Base-by-base conservation (phyloP, 2,888 invertebrate species). In the Lycia hirtaria region DNA sequence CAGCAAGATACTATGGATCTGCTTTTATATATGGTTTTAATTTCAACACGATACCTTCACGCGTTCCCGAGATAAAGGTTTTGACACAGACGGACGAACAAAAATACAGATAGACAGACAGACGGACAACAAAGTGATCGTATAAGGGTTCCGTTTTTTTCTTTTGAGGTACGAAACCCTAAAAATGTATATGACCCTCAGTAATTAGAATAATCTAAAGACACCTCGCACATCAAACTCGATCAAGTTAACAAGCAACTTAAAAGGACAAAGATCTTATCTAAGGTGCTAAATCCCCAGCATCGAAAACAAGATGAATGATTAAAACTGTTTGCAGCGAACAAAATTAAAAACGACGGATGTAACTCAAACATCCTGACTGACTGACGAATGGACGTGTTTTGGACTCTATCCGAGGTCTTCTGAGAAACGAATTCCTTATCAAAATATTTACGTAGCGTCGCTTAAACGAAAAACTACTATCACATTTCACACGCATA, bases 341-440 rank as follows among this genome's bases (percentile, higher is more conserved):
- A 45, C 22, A 33, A 22, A 9, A 45, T 45, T 30, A 32, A 30
- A 45, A 6, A 20, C 22, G 45, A 22, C 33, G 32, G 45, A 22
- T 45, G 32, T 45, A 30, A 14, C 44, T 32, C 45, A 22, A 45
- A 22, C 45, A 14, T 33, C 45, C 45, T 33, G 32, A 20, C 32
- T 3, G 45, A 33, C 33, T 32, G 45, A 45, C 45, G 33, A 32
- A 45, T 15, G 33, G 28, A 12, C 32, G 32, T 45, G 32, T 45
- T 45, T 45, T 20, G 12, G 30, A 28, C n/a, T 28, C 5, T 9
- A 17, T 28, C 28, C 41, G 20, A 44, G 44, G 44, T 30, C 32
- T 32, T 45, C 20, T n/a, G 4, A 12, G 30, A 32, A 32, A 9
- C 20, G 30, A 32, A 32, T 12, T 43, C 1, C 3, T n/a, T 15